Conservation (phyloP, 1,140 invertebrate species). For the Trissolcus basalis region DNA sequence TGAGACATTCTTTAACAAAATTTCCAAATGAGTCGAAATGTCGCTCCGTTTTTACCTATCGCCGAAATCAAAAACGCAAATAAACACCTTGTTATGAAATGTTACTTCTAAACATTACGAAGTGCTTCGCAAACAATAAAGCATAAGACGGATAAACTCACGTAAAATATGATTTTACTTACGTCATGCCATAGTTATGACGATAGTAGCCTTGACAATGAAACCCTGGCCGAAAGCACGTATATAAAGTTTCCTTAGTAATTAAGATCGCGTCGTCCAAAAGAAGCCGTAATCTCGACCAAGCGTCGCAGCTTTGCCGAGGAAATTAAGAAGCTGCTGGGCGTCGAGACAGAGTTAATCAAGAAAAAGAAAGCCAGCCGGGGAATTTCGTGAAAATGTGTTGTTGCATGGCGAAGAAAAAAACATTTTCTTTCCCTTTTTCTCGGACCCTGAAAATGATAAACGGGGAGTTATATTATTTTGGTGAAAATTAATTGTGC, state of each 20-base stretch:
- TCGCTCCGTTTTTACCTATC: too few relatives aligned
- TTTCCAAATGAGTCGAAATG: too few relatives aligned
- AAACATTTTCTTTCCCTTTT: too few relatives aligned
- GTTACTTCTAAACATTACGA: too few relatives aligned
- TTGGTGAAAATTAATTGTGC: too few relatives aligned
- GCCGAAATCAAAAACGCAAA: too few relatives aligned
- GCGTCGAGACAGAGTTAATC: slow-evolving; percentile 26
- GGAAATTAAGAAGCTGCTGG: slow-evolving; percentile 46
- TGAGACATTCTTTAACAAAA: too few relatives aligned
- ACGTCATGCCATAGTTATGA: slow-evolving; percentile 27
- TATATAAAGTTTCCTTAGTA: slow-evolving; percentile 40
- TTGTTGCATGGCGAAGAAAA: too few relatives aligned
- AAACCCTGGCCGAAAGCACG: slow-evolving; percentile 21
- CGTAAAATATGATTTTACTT: slow-evolving; percentile 14
- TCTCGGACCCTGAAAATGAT: too few relatives aligned
- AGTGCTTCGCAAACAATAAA: slow-evolving; percentile 8
- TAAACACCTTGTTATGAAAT: too few relatives aligned
- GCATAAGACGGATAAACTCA: neutral
- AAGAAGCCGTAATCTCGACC: slow-evolving; percentile 42
- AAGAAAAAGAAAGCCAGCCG: slow-evolving; percentile 16
- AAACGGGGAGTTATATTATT: too few relatives aligned
- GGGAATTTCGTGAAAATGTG: slow-evolving; percentile 4
- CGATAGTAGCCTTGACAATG: slow-evolving; percentile 15
- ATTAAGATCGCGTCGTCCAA: slow-evolving; percentile 43
- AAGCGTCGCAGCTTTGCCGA: slow-evolving; percentile 13